Base-by-base conservation (phyloP, 2,113 vertebrate species). In the Ceuthmochares aereus region DNA sequence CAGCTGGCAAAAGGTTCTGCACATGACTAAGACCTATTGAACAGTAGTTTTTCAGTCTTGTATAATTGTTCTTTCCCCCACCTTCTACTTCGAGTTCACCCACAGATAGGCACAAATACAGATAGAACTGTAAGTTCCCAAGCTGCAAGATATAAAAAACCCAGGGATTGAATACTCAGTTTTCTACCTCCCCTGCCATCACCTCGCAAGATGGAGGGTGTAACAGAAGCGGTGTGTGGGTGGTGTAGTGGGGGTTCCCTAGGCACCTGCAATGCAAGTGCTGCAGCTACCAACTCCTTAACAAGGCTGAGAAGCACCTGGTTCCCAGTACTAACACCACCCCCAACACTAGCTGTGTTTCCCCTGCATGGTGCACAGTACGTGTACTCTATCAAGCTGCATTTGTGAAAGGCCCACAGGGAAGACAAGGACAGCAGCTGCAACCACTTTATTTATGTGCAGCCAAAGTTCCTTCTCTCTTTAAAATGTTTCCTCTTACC, bases 1-100 rank as follows among this genome's bases (percentile, higher is more conserved):
- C 79, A 73, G 78, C 74, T 85, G 51, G 84, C 27, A 79, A 93
- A 73, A 76, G 10, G 42, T 79, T 36, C 21, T 69, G 23, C 18
- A 93, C 58, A 63, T 87, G 81, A 93, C 43, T 91, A 79, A 95
- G 91, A 52, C 17, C 59, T 89, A 91, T 21, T 64, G 72, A 94
- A 73, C 37, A 79, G 66, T n/a, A 84, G 43, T 75, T 91, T 89
- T 86, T 52, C 52, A 93, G 43, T n/a, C 54, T 54, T 80, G 40
- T 79, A 79, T 95, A 94, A 87, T 80, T 49, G 30, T 27, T 85
- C 32, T 51, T 23, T 85, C 49, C 16, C 51, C 70, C 49, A 58
- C 21, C 27, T 84, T 64, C 45, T 56, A 25, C 60, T 52, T 78
- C 47, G 20, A 79, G 43, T 21, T 82, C 56, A 68, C 54, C 30